Evolutionary conservation across 1,140 invertebrate genomes (phyloP), one percentile per base, ranked within the genome.

Genomic region (Macrostomum lignano): DNA sequence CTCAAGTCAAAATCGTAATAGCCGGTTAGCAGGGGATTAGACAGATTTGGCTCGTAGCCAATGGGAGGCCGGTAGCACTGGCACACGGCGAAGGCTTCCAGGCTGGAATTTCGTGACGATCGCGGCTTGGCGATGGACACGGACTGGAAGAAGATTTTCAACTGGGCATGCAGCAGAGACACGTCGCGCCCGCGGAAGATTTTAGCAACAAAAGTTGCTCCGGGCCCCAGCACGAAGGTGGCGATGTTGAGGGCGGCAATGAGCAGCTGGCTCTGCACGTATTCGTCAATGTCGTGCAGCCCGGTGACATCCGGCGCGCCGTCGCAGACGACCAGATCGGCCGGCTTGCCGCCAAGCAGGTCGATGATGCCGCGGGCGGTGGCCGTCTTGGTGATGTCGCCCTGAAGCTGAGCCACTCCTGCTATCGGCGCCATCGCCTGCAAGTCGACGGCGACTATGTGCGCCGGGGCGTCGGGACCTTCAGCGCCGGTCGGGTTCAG

Each of bases 231-330:
- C 13, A 94, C 68, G 53, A 79, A 75, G 2, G 77, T 86, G 20
- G 81, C 77, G 33, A 98, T 94, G 49, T 91, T 93, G 3, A 96
- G 52, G 9, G 86, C 84, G 11, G 81, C 76, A 11, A 93, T 47
- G 3, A 96, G 47, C 15, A 98, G 55, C 48, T 94, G 79, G 2
- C 73, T 72, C 52, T 98, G 88, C 41, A 96, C 72, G 40, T 84
- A 93, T 58, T 88, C 79, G 60, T 96, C 88, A 44, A 96, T 75
- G 46, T 93, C 81, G 58, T 96, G 86, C 7, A 93, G 60, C 2
- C 88, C 88, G 20, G 86, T 96, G 0, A 96, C 81, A 69, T 94
- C 88, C n/a, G 88, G 88, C 7, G 88, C 88, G 33, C 91, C 91
- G 65, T 98, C 91, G 61, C 84, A 94, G 1, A 96, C 74, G 5